Conservation (phyloP, 2,888 invertebrate genomes). For the Chymomyza amoena region DNA sequence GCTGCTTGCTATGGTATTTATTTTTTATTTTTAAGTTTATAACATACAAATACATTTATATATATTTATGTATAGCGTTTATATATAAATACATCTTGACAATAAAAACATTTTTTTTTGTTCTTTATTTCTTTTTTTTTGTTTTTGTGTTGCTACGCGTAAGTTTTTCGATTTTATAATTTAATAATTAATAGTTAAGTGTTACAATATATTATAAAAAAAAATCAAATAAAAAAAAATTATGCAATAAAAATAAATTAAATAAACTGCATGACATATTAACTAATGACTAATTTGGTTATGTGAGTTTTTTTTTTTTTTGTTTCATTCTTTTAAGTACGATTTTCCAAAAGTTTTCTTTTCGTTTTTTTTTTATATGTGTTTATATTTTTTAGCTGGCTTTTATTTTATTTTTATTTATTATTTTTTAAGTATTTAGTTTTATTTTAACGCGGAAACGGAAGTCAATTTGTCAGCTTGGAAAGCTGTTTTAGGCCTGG, state of each 20-base stretch:
- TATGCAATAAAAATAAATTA: constrained; percentile 38
- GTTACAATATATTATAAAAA: constrained; percentile 13
- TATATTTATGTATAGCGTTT: not conserved
- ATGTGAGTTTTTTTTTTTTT: constrained; percentile 48
- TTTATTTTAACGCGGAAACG: constrained; percentile 55
- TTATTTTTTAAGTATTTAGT: constrained; percentile 11
- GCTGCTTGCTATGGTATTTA: constrained; percentile 2
- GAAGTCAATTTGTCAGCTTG: constrained; percentile 68
- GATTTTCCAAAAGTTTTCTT: constrained; percentile 50
- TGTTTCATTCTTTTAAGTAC: constrained; percentile 19
- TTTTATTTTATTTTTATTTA: constrained; percentile 14
- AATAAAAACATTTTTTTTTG: constrained; percentile 24
- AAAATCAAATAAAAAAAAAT: constrained; percentile 21
- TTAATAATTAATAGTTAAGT: constrained; percentile 44
- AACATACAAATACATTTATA: constrained; percentile 14
- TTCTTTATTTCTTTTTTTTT: constrained; percentile 9
- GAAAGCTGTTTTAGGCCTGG: not conserved
- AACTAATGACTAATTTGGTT: constrained; percentile 73
- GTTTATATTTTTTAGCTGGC: not conserved
- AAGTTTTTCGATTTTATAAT: constrained; percentile 7
- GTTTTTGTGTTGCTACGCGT: constrained; percentile 6
- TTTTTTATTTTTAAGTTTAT: not conserved
- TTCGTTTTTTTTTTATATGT: constrained; percentile 3
- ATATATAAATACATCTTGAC: constrained; percentile 31
- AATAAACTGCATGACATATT: constrained; percentile 58